Evolutionary conservation across 2,113 vertebrate species (phyloP), one percentile per base, ranked within the genome.

Genomic region (Chitala chitala): DNA sequence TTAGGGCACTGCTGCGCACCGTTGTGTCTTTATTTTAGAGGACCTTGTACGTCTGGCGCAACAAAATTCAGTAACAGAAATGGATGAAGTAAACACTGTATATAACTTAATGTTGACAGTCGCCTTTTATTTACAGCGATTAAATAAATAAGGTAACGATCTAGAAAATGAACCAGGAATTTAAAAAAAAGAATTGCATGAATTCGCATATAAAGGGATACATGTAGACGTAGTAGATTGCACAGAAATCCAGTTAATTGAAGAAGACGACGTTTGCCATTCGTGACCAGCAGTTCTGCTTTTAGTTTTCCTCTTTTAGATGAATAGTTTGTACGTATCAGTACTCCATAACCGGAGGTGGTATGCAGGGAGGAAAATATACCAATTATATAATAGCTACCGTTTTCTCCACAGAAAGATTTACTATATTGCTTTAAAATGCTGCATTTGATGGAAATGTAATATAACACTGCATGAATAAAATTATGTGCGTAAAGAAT

Each of bases 361-460:
- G 71, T 76, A 53, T 71, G 40, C 59, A 77, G 72, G 73, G 72
- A 54, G 76, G 72, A 48, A 65, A 69, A 9, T 73, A 73, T 64
- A 51, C 68, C 74, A 54, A 68, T 75, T 73, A 77, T 80, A 82
- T 84, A 77, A 80, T 42, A 75, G 72, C 74, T 65, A 74, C 69
- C 31, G 65, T 80, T 81, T 69, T 78, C 73, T 79, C 58, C 74
- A 53, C 71, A 81, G 77, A 84, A 79, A 79, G 80, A 78, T 78
- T 61, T 61, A 40, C 76, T 84, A 78, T 84, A 76, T 81, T 69
- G 68, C 68, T 46, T 73, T 59, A 79, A 78, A 74, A 68, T 53
- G 61, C 63, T 59, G 76, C 63, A 31, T 79, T 75, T 40, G 48
- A 74, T 65, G 72, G 76, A 78, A 74, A 75, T 76, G 71, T 81